Evolutionary conservation across 2,888 invertebrate genomes (phyloP).

Genomic region (Lampropteryx suffumata): DNA sequence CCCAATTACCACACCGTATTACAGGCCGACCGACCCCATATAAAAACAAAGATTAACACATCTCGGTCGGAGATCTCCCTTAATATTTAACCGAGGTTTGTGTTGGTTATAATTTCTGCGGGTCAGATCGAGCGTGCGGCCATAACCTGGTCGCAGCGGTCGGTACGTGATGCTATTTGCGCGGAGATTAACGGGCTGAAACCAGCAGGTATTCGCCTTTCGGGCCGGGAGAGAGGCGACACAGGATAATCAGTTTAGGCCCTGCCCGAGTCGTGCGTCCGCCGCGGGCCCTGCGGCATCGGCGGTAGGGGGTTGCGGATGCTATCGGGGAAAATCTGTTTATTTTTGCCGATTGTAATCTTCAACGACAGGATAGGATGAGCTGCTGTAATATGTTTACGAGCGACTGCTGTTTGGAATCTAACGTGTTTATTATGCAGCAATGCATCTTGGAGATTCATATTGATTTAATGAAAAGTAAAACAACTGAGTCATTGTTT

Average conservation of each 20-base stretch:
- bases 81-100: conserved; percentile 45
- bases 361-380: background rate
- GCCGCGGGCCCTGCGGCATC: conserved; percentile 23
- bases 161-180: conserved; percentile 69
- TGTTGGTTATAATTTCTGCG: conserved; percentile 51
- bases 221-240: conserved; percentile 38
- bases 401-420: background rate
- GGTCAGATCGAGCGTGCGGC: conserved; percentile 30
- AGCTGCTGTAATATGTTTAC: conserved; percentile 6
- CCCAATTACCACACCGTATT: conserved; percentile 31
- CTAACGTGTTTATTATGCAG: background rate
- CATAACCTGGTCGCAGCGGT: conserved; percentile 9
- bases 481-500: background rate
- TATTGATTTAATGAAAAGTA: too few species aligned
- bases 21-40: conserved; percentile 31
- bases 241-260: conserved; percentile 58
- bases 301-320: conserved; percentile 29
- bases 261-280: conserved; percentile 31
- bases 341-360: conserved; percentile 26
- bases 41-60: conserved; percentile 48
- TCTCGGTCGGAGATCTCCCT: conserved; percentile 42
- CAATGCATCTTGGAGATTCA: background rate
- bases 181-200: conserved; percentile 62
- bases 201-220: conserved; percentile 8
- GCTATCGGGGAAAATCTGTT: conserved; percentile 17